Base-by-base conservation (phyloP, 2,888 invertebrate species). In the Ophioninae sp. region DNA sequence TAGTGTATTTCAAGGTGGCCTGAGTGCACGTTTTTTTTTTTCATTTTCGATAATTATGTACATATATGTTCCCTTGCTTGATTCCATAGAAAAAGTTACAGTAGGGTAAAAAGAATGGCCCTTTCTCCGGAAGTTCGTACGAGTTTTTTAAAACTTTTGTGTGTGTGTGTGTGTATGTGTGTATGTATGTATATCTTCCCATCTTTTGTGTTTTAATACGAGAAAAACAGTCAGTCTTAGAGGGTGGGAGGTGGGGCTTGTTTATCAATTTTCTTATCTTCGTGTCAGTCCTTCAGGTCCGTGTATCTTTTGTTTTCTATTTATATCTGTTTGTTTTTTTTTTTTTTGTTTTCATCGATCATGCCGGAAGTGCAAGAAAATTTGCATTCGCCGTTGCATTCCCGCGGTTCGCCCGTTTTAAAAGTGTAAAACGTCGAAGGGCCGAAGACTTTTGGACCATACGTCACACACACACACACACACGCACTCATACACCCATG, bases 211-310 rank as follows among this genome's bases (percentile, higher is more conserved):
- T 82, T 76, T 78, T 65, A 81, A 84, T 83, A 84, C 81, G 86
- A 88, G 87, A 89, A 87, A 87, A 89, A 87, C 87, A 86, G 87
- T 91, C 90, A 91, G 90, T 90, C 90, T 91, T 90, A 87, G 88
- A 89, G 86, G 88, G 88, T 85, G 86, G 86, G 87, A 85, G 87
- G 56, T 56, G 80, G 85, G 62, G 70, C 67, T 70, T 77, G 73
- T 64, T 62, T 69, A 50, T 75, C 23, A 13, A 17, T 50, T 50
- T 23, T 23, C 30, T 69, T 56, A 23, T 56, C 30, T 75, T 77
- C 72, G 67, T 78, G 77, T 78, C 79, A 81, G 82, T 86, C 79
- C 85, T 79, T 74, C 56, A 39, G n/a, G 37, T 68, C 75, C 79
- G 62, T 68, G 70, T n/a, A n/a, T n/a, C n/a, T n/a, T n/a, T n/a